A percentile compares a stretch with the other conserved stretches of the same genome.
phyloP scores from a whole-genome alignment of 1,140 invertebrate species.

The Danaus plexippus region DNA sequence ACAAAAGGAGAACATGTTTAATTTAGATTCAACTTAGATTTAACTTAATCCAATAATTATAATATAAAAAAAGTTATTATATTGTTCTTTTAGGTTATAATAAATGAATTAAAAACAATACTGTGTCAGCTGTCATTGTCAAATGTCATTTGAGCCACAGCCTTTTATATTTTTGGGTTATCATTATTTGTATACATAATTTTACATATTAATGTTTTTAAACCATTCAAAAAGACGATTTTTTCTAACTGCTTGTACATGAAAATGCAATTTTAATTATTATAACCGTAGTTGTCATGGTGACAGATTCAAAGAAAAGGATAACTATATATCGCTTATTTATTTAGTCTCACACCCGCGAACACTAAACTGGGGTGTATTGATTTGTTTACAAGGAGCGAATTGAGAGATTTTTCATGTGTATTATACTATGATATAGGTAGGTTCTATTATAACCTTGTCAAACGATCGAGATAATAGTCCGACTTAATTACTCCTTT shows the following conservation, averaged over 20 bases:
- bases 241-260: too few species aligned
- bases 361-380: conserved; percentile 55
- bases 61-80: too few species aligned
- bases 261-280: too few species aligned
- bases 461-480: conserved; percentile 64
- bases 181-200: too few species aligned
- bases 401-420: conserved; percentile 39
- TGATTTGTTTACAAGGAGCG: conserved; percentile 68
- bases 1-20: conserved; percentile 40
- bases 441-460: conserved; percentile 54
- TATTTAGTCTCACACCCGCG: conserved; percentile 38
- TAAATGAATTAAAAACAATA: too few species aligned
- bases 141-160: too few species aligned
- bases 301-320: conserved; percentile 21
- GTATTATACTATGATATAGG: conserved; percentile 26
- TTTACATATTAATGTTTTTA: too few species aligned
- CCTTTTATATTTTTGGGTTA: too few species aligned
- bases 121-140: too few species aligned
- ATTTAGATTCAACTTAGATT: conserved; percentile 16
- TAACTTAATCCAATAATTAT: conserved; percentile 6
- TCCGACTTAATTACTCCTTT: conserved; percentile 58
- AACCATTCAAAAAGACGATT: too few species aligned
- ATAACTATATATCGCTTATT: conserved; percentile 21
- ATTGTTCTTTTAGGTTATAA: too few species aligned
- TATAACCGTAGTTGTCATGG: conserved; percentile 3